phyloP scores from a whole-genome alignment of 2,888 invertebrate genomes.

The Diogma glabrata region DNA sequence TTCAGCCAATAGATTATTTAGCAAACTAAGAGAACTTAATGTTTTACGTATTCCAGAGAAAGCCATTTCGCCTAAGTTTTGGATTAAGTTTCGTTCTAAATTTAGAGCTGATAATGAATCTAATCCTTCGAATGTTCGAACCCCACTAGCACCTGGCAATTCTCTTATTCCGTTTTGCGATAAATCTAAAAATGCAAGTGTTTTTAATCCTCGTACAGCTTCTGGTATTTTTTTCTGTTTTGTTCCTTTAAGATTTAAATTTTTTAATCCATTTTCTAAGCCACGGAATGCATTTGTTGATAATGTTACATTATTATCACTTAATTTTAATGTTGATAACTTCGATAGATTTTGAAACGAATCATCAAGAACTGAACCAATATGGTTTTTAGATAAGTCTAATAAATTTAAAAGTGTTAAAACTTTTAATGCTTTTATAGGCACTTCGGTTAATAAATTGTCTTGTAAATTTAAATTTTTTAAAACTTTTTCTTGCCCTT shows the following conservation, averaged over 20 bases:
- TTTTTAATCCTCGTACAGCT: constrained; percentile 62
- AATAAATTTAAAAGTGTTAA: constrained; percentile 62
- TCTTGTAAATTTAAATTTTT: constrained; percentile 78
- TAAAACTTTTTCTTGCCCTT: constrained; percentile 67
- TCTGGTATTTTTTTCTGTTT: constrained; percentile 68
- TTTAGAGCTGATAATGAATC: constrained; percentile 66
- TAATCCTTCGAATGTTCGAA: constrained; percentile 60
- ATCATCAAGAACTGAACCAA: constrained; percentile 56
- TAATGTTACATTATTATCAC: constrained; percentile 76
- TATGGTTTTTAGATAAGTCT: constrained; percentile 74
- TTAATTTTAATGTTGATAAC: constrained; percentile 69
- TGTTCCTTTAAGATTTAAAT: constrained; percentile 81
- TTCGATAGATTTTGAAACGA: constrained; percentile 62
- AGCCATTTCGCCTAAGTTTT: constrained; percentile 60
- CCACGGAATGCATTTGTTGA: constrained; percentile 61
- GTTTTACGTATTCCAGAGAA: constrained; percentile 71
- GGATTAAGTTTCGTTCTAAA: constrained; percentile 77
- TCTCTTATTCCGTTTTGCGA: constrained; percentile 80
- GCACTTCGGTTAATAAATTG: constrained; percentile 67
- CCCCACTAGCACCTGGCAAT: constrained; percentile 58
- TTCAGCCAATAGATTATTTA: constrained; percentile 79
- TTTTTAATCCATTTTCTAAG: constrained; percentile 69
- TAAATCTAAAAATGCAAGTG: constrained; percentile 76
- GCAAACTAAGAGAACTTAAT: constrained; percentile 73
- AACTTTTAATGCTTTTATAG: constrained; percentile 55